Conservation (phyloP, 1,140 invertebrate species). For the Trachymyrmex septentrionalis region DNA sequence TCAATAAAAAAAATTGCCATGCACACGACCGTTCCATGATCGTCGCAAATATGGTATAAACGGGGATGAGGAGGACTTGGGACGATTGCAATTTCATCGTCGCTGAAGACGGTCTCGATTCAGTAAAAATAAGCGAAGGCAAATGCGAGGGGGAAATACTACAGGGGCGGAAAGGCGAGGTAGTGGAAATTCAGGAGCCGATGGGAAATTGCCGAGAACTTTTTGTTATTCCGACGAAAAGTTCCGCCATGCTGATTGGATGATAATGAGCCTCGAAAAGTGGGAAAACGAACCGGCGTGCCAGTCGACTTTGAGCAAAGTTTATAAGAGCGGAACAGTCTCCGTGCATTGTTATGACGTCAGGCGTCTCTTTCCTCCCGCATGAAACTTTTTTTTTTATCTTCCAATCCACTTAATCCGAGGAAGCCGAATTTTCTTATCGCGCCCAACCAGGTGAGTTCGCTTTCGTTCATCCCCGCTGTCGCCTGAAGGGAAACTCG, state of each 20-base stretch:
- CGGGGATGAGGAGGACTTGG: neutral
- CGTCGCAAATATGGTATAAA: neutral
- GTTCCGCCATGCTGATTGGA: slow-evolving; percentile 63
- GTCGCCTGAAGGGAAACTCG: slow-evolving; percentile 17
- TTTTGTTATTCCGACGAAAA: slow-evolving; percentile 63
- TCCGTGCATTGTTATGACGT: slow-evolving; percentile 65
- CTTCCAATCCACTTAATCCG: slow-evolving; percentile 72
- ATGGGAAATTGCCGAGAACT: slow-evolving; percentile 44
- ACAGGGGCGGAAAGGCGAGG: neutral
- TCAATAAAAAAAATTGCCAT: neutral
- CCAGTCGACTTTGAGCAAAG: slow-evolving; percentile 55
- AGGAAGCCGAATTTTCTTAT: slow-evolving; percentile 60
- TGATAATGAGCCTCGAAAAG: slow-evolving; percentile 66
- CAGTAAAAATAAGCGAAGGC: slow-evolving; percentile 37
- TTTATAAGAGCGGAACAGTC: slow-evolving; percentile 52
- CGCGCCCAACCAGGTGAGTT: slow-evolving; percentile 38
- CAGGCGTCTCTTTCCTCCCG: slow-evolving; percentile 4
- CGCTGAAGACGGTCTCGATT: neutral
- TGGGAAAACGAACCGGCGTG: slow-evolving; percentile 62
- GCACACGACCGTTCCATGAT: neutral
- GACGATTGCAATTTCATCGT: slow-evolving; percentile 11
- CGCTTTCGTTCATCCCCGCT: slow-evolving; percentile 55
- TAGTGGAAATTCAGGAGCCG: neutral
- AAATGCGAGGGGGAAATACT: neutral
- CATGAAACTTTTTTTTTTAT: slow-evolving; percentile 69